phyloP scores from a whole-genome alignment of 92 coral and sea anemone genomes.

The Isaurus tuberculatus region DNA sequence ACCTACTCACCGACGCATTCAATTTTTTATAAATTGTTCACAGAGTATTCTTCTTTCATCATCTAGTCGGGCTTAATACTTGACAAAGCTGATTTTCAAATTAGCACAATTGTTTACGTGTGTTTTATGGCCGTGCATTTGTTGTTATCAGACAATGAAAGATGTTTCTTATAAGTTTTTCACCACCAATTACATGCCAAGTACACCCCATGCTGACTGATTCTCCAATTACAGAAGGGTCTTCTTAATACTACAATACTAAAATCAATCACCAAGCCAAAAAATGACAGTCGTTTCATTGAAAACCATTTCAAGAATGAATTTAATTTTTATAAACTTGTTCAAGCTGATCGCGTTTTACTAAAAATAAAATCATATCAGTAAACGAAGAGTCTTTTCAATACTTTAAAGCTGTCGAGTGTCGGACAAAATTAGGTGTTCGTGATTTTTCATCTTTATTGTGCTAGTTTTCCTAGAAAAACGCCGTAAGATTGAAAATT shows the following conservation, averaged over 20 bases:
- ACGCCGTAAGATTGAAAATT: not conserved
- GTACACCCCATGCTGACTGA: not conserved
- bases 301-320: conserved; percentile 24
- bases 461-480: not conserved
- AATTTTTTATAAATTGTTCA: not conserved
- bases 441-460: not conserved
- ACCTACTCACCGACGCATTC: not conserved
- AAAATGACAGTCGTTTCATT: conserved; percentile 2
- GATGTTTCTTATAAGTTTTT: not conserved
- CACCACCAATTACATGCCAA: not conserved
- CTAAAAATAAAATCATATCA: not conserved
- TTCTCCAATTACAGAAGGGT: not conserved
- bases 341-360: not conserved
- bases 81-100: conserved; percentile 30
- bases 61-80: conserved; percentile 2
- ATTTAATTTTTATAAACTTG: not conserved
- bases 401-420: not conserved
- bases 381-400: not conserved
- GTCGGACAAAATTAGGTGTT: not conserved
- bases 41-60: not conserved
- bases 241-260: not conserved
- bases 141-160: conserved; percentile 11
- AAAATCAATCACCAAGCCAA: conserved; percentile 7
- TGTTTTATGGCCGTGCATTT: conserved; percentile 14
- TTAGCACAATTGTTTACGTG: conserved; percentile 37